Conservation (phyloP, 2,888 invertebrate genomes). For the Subacronicta megacephala region DNA sequence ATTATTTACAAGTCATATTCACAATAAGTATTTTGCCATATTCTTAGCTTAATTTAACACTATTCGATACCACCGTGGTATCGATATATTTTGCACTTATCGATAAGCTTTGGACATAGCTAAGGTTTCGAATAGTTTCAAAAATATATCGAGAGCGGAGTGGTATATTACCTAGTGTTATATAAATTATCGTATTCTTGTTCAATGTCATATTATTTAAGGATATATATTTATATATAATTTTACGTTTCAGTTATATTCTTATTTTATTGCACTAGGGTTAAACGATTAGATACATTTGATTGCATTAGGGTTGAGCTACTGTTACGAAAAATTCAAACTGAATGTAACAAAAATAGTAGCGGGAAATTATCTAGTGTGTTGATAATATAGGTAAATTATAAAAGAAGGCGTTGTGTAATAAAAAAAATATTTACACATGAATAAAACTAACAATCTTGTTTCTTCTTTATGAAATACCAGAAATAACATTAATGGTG, state of each 20-base stretch:
- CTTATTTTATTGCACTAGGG: slow-evolving; percentile 40
- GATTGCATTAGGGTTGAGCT: slow-evolving; percentile 31
- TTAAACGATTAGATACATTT: slow-evolving; percentile 46
- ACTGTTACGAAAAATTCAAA: slow-evolving; percentile 12
- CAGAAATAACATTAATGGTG: neutral
- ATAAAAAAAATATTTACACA: no score
- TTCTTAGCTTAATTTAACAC: slow-evolving; percentile 12
- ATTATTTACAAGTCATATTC: slow-evolving; percentile 50
- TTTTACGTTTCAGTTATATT: slow-evolving; percentile 27
- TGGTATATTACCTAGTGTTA: slow-evolving; percentile 2
- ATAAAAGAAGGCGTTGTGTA: no score
- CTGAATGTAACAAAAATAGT: no score
- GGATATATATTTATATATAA: neutral
- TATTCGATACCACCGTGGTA: slow-evolving; percentile 5
- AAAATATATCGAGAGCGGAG: neutral
- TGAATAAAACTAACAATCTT: no score
- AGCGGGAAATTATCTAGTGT: no score
- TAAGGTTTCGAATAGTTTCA: neutral
- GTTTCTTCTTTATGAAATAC: no score
- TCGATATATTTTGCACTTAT: neutral
- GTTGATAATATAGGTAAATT: no score
- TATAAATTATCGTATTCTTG: slow-evolving; percentile 1
- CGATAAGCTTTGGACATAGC: no score
- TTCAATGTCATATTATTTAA: slow-evolving; percentile 11
- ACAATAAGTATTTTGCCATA: slow-evolving; percentile 16